A percentile compares a stretch with the other conserved stretches of the same genome.
phyloP scores from a whole-genome alignment of 2,888 invertebrate species.

The Agrochola litura region DNA sequence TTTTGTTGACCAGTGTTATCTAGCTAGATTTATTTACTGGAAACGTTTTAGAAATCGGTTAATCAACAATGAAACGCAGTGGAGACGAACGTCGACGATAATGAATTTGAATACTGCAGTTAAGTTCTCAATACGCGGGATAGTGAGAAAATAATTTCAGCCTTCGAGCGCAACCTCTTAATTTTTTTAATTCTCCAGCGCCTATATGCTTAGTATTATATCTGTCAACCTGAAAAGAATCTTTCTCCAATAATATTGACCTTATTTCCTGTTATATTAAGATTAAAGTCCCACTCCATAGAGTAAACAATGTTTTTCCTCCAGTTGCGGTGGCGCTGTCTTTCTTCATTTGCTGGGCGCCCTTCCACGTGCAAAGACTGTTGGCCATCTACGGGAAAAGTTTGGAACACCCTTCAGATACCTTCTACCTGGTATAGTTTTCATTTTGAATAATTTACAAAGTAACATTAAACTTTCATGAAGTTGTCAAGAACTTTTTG shows the following conservation, averaged over 20 bases:
- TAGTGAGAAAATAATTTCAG: neutral
- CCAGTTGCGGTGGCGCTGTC: slow-evolving; percentile 96
- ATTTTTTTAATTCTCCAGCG: slow-evolving; percentile 8
- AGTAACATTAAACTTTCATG: slow-evolving; percentile 20
- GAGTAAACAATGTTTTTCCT: slow-evolving; percentile 48
- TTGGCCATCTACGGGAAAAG: slow-evolving; percentile 93
- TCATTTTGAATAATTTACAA: slow-evolving; percentile 20
- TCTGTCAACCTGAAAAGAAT: neutral
- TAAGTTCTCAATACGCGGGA: neutral
- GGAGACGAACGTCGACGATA: neutral
- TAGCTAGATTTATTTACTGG: neutral
- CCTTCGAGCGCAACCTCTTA: neutral
- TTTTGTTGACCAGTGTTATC: neutral
- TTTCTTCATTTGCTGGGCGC: slow-evolving; percentile 96
- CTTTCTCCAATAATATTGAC: slow-evolving; percentile 3
- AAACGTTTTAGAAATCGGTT: slow-evolving; percentile 3
- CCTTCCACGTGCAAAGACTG: slow-evolving; percentile 97
- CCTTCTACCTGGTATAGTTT: slow-evolving; percentile 84
- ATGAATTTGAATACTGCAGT: slow-evolving; percentile 8
- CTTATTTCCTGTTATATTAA: slow-evolving; percentile 25
- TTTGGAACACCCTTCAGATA: slow-evolving; percentile 85
- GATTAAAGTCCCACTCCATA: neutral
- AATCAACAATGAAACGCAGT: slow-evolving; percentile 23
- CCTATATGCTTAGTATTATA: neutral
- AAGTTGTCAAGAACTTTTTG: slow-evolving; percentile 16